phyloP scores from a whole-genome alignment of 2,797 vertebrate genomes.

The Merluccius polli region DNA sequence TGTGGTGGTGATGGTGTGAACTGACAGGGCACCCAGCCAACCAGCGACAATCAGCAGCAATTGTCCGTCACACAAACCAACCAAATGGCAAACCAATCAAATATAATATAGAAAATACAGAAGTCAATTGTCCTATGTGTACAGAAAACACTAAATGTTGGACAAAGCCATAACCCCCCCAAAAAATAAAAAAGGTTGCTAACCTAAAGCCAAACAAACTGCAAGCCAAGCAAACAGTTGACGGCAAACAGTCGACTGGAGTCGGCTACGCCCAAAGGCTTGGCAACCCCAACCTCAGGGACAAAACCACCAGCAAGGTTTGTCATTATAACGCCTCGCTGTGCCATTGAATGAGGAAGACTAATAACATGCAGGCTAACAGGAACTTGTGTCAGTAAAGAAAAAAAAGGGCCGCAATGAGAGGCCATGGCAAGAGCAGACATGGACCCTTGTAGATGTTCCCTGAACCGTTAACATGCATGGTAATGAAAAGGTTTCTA shows the following conservation, averaged over 20 bases:
- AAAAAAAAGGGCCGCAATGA: slow-evolving; percentile 21
- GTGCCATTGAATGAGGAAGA: slow-evolving; percentile 45
- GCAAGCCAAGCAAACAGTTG: slow-evolving; percentile 9
- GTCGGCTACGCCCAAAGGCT: slow-evolving; percentile 40
- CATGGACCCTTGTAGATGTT: neutral
- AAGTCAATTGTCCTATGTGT: neutral
- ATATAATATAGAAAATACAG: neutral
- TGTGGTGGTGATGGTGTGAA: neutral
- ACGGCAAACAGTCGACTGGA: slow-evolving; percentile 17
- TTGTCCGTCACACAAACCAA: neutral
- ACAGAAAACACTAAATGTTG: neutral
- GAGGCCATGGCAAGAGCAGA: slow-evolving; percentile 27
- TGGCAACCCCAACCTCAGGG: slow-evolving; percentile 20
- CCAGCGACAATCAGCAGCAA: neutral
- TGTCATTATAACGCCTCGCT: slow-evolving; percentile 43
- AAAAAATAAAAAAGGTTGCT: neutral
- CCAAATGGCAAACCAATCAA: neutral
- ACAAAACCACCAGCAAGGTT: slow-evolving; percentile 31
- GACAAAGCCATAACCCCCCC: neutral
- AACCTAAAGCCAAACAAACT: neutral
- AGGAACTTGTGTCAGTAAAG: slow-evolving; percentile 49
- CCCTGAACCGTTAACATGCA: neutral
- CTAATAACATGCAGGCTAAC: slow-evolving; percentile 33
- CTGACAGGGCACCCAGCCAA: neutral
- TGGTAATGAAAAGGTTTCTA: neutral